Evolutionary conservation across 2,888 invertebrate species (phyloP), one percentile per base, ranked within the genome.

Genomic region (Phalera bucephala): DNA sequence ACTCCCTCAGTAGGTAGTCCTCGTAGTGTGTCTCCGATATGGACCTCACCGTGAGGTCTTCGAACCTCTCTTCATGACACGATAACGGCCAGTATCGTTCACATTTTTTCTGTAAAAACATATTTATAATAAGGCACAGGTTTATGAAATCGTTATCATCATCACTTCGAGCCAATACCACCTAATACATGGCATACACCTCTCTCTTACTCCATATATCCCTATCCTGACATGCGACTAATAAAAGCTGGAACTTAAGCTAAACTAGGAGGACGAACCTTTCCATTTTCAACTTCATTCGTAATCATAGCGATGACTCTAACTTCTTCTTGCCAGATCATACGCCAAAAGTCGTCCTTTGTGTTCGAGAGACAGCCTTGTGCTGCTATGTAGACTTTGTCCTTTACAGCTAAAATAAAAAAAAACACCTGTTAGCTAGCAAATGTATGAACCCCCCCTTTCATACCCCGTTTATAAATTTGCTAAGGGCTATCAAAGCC

Each of bases 251-350:
- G n/a, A n/a, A n/a, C n/a, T n/a, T n/a, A n/a, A n/a, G n/a, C n/a
- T n/a, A n/a, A n/a, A n/a, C n/a, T n/a, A n/a, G n/a, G n/a, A n/a
- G 13, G 9, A 17, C 23, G 10, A 11, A 94, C 93, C 88, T 96
- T 96, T 64, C 96, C 96, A 56, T 97, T 92, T 83, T 99, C 99
- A 48, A 95, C 93, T 88, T 98, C 98, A 88, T 98, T 98, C 52
- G 99, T 99, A 58, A 98, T 97, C 99, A 99, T 99, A 30, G 98
- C 98, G 66, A 99, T 98, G 31, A 99, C 96, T 33, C 97, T 92
- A 33, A 96, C 95, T 73, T 99, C 97, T 78, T 99, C 98, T 85
- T 99, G 98, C 96, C 98, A 99, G 7, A 99, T 94, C 99, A 99
- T 99, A 52, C 95, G 93, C 99, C 99, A 99, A 83, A 99, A 99